A percentile compares a stretch with the other conserved stretches of the same genome.
Evolutionary conservation across 2,888 invertebrate genomes (phyloP).

Genomic region (Hypomecis atomaria): DNA sequence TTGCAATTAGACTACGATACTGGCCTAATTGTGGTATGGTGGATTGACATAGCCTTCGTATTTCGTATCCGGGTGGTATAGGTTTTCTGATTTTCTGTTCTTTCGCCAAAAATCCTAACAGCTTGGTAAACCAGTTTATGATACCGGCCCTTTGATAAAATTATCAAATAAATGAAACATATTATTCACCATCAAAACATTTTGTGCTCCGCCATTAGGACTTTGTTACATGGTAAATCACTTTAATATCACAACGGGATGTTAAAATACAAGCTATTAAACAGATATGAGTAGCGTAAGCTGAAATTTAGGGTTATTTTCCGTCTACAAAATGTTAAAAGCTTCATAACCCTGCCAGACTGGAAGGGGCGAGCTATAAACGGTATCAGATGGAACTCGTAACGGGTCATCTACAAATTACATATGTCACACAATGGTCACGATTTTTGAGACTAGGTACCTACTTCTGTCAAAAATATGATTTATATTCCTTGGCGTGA

Average conservation of each 20-base stretch:
- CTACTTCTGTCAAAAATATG: too few relatives aligned
- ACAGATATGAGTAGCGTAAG: slow-evolving; percentile 24
- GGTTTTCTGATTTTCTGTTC: too few relatives aligned
- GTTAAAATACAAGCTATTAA: slow-evolving; percentile 21
- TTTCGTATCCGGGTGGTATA: too few relatives aligned
- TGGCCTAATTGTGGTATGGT: too few relatives aligned
- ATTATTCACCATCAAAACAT: neutral
- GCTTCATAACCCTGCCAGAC: slow-evolving; percentile 27
- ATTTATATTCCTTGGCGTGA: too few relatives aligned
- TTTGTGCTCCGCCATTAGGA: neutral
- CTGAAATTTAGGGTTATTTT: slow-evolving; percentile 29
- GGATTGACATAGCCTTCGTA: too few relatives aligned
- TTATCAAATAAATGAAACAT: neutral
- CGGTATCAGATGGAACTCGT: slow-evolving; percentile 43
- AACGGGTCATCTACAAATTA: slow-evolving; percentile 4
- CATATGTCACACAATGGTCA: too few relatives aligned
- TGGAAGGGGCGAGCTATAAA: slow-evolving; percentile 34
- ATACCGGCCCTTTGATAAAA: neutral
- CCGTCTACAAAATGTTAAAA: slow-evolving; percentile 29
- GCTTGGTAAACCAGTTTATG: neutral
- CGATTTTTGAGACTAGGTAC: too few relatives aligned
- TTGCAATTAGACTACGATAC: too few relatives aligned
- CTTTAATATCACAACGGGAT: slow-evolving; percentile 18
- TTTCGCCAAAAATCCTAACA: neutral
- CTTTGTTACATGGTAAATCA: slow-evolving; percentile 20